Base-by-base conservation (phyloP, 2,888 invertebrate genomes). In the Limnephilus lunatus region DNA sequence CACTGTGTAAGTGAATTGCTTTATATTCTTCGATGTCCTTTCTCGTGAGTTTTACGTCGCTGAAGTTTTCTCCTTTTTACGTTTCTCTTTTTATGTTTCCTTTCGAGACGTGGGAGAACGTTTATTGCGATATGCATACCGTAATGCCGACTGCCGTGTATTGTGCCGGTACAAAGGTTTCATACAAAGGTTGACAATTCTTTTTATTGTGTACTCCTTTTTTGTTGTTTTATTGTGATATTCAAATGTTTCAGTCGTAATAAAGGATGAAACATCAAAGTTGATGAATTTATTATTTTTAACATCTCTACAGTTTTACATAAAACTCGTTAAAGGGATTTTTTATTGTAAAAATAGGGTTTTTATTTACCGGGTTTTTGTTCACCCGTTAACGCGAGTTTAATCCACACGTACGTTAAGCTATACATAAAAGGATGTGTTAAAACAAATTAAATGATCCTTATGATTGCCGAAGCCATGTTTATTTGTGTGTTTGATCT, bases 61-160 rank as follows among this genome's bases (percentile, higher is more conserved):
- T 25, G 68, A 9, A 68, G 68, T 25, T 68, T 25, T 68, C 68
- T 68, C n/a, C 68, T 68, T 68, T 68, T 68, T 68, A 68, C 25
- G 9, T 25, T 25, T 68, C 25, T 68, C 68, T 68, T 88, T 87
- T 88, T 88, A 88, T n/a, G 88, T 88, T 88, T 88, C 88, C 88
- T 68, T 88, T 88, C 68, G 68, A 68, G 53, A 88, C 88, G 88
- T 88, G 88, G 53, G 88, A 88, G 53, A 68, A 88, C 88, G 88
- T 88, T 88, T 88, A 88, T 88, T 68, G 88, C 88, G 88, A 88
- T 88, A 68, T 88, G 88, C 88, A 88, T 88, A 88, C 68, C 68
- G 15, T 88, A 68, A 88, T 88, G 88, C 31, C 88, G 53, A 30
- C 68, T 32, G 88, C 68, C 88, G 53, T 44, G 85, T 44, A 85